Evolutionary conservation across 2,888 invertebrate genomes (phyloP), one percentile per base, ranked within the genome.

Genomic region (Keiferia lycopersicella): DNA sequence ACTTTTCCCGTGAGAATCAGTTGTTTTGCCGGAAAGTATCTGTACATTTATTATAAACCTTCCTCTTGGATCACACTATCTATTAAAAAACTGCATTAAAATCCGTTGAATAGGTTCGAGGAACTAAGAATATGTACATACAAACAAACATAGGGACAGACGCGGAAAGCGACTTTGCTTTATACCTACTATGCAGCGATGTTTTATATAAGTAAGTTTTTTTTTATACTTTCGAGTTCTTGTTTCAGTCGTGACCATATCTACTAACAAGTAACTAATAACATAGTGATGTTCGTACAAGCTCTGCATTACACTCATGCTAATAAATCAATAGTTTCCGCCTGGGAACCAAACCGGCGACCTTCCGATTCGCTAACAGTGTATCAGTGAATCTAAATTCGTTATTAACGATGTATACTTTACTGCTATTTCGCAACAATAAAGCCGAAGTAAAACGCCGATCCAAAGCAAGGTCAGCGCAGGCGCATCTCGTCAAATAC

Each of bases 361-460:
- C 78, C 75, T 79, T 74, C 71, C 66, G 64, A 66, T 59, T 70
- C 59, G 58, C 56, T 62, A 63, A 58, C 58, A 64, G 63, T 34
- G 61, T 68, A 72, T 73, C 75, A 66, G 68, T 64, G 64, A 48
- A 72, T 71, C 69, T 67, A 69, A 66, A 71, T 68, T 69, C 61
- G 66, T 67, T 67, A 69, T 70, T 69, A 73, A 77, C 75, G 71
- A 73, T 69, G 72, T 71, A 70, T 72, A 71, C 66, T 71, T 74
- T 71, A 69, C 72, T 62, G 67, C 69, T 62, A 68, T 73, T 76
- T 73, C 73, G 72, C 72, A 78, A 77, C 65, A 62, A 66, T 65
- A 63, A 67, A 58, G 63, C 51, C 66, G 61, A 53, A 48, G 41
- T 59, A n/a, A 59, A 61, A 26, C 38, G 61, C 48, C 58, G 68